phyloP scores from a whole-genome alignment of 2,888 invertebrate species.

The Andrena trimmerana region DNA sequence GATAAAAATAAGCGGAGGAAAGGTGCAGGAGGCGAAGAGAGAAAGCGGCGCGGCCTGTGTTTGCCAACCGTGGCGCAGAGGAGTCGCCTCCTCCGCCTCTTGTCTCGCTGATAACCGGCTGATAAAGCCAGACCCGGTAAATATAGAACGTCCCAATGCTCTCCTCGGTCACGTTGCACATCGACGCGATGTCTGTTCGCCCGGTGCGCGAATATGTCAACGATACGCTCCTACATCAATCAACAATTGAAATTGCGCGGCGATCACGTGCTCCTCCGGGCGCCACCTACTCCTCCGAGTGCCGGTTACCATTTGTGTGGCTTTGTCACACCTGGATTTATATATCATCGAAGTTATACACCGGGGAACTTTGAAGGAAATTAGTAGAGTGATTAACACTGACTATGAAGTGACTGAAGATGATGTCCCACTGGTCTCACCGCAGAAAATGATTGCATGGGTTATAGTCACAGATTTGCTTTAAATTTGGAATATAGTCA shows the following conservation, averaged over 20 bases:
- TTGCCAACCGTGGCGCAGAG: constrained; percentile 46
- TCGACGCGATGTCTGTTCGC: constrained; percentile 33
- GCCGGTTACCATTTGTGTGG: not conserved
- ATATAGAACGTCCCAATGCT: constrained; percentile 69
- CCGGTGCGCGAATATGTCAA: constrained; percentile 25
- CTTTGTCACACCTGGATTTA: no score
- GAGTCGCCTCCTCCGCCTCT: constrained; percentile 63
- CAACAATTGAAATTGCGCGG: constrained; percentile 25
- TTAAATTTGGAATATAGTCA: no score
- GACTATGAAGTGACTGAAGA: no score
- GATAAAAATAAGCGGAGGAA: constrained; percentile 38
- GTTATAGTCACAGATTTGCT: no score
- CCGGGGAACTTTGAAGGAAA: no score
- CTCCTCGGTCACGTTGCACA: constrained; percentile 57
- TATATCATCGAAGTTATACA: no score
- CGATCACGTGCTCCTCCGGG: not conserved
- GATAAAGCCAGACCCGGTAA: constrained; percentile 74
- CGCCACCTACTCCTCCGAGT: not conserved
- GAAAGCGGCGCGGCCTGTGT: constrained; percentile 37
- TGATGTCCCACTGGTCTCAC: no score
- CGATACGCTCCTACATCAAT: constrained; percentile 26
- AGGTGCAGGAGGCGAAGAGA: constrained; percentile 32
- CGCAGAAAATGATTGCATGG: no score
- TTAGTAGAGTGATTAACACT: no score
- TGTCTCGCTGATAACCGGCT: constrained; percentile 75